A percentile compares a stretch with the other conserved stretches of the same genome.
Evolutionary conservation across 30 jellyfish, hydroid and myxozoan genomes (phyloP).

Genomic region (Rhopilema esculentum): DNA sequence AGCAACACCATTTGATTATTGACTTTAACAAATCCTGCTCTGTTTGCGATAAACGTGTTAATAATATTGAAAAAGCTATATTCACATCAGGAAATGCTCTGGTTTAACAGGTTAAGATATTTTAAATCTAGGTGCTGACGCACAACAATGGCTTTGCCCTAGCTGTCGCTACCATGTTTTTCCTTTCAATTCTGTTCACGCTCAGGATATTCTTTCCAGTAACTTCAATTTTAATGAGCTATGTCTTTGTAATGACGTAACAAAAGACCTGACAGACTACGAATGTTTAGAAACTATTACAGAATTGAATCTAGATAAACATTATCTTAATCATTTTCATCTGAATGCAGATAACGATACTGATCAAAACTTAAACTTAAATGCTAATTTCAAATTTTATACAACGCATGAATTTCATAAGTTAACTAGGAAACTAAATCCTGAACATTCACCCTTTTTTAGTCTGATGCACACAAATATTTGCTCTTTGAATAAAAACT

Average conservation of each 20-base stretch:
- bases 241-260: constrained; percentile 32
- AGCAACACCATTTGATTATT: too few species aligned
- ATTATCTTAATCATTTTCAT: constrained; percentile 24
- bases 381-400: constrained; percentile 22
- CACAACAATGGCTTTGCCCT: constrained; percentile 35
- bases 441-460: constrained; percentile 9
- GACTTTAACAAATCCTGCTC: constrained; percentile 13
- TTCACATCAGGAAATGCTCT: background rate
- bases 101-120: constrained; percentile 10
- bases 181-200: constrained; percentile 39
- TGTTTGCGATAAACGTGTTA: constrained; percentile 16
- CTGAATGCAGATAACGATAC: constrained; percentile 38
- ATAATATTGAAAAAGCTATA: constrained; percentile 3
- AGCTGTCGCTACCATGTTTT: constrained; percentile 22
- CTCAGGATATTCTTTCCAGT: constrained; percentile 32
- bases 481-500: too few species aligned
- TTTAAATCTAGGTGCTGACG: constrained; percentile 7
- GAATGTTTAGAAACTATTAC: constrained; percentile 35
- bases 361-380: constrained; percentile 32
- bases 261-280: constrained; percentile 44
- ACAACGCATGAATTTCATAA: constrained; percentile 43
- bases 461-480: too few species aligned
- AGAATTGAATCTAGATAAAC: constrained; percentile 36
- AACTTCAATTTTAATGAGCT: constrained; percentile 43
- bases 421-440: constrained; percentile 4